A percentile compares a stretch with the other conserved stretches of the same genome.
These are phyloP conservation scores for Pseudorectes ferrugineus DNA, from an alignment of 2,113 vertebrate genomes.

Conservation along the genomic window DNA sequence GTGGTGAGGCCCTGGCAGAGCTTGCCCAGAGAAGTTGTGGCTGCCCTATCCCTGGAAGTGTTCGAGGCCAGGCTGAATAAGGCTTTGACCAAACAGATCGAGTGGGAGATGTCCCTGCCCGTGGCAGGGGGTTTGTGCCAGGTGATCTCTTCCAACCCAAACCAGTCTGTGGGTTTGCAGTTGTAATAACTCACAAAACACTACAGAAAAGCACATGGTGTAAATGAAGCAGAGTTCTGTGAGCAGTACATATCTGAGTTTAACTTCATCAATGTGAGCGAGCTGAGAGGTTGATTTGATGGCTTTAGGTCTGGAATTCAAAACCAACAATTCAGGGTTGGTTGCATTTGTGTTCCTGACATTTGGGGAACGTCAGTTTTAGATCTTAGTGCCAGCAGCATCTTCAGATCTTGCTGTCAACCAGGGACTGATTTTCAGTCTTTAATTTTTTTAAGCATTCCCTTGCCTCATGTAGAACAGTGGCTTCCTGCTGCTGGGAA, in stretches of 20 bases:
- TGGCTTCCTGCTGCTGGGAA: not conserved
- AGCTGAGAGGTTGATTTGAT: not conserved
- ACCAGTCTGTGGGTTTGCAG: not conserved
- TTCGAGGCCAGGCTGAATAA: not conserved
- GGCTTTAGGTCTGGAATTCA: not conserved
- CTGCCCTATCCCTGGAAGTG: not conserved
- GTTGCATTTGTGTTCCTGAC: not conserved
- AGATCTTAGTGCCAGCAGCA: not conserved
- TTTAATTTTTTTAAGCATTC: not conserved
- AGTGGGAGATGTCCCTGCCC: not conserved
- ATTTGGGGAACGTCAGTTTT: not conserved
- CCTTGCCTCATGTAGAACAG: not conserved
- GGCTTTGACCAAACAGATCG: not conserved
- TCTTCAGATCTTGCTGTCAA: not conserved
- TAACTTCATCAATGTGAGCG: rapidly evolving
- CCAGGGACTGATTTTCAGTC: not conserved
- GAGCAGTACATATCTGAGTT: rapidly evolving
- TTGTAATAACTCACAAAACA: not conserved
- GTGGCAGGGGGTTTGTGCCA: not conserved
- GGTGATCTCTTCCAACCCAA: not conserved
- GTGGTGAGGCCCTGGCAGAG: not conserved
- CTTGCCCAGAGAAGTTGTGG: not conserved
- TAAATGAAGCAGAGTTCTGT: not conserved
- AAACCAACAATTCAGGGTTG: not conserved
- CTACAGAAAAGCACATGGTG: not conserved